Evolutionary conservation across 37 sponge, comb jelly and placozoan species (phyloP).

Genomic region (Agelas oroides): DNA sequence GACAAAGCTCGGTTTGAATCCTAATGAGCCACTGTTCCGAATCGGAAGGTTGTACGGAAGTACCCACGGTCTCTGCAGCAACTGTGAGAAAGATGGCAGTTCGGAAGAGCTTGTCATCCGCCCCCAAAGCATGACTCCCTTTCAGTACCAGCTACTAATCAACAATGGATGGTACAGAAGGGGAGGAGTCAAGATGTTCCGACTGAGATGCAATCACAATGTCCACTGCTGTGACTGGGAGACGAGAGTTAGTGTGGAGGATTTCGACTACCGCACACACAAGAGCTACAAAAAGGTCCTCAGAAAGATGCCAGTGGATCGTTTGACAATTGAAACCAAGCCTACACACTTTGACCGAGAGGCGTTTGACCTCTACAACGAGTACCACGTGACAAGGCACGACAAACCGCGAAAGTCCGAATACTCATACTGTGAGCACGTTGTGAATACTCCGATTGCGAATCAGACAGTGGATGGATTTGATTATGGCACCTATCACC

Average conservation of each 20-base stretch:
- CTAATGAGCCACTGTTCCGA: constrained; percentile 55
- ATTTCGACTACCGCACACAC: constrained; percentile 68
- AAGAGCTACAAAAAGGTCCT: constrained; percentile 76
- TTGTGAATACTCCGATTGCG: constrained; percentile 73
- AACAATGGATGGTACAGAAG: constrained; percentile 92
- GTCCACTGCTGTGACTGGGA: constrained; percentile 86
- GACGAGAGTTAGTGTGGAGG: constrained; percentile 71
- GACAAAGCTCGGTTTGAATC: constrained; percentile 52
- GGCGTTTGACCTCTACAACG: constrained; percentile 84
- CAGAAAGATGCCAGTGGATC: constrained; percentile 64
- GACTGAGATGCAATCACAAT: constrained; percentile 68
- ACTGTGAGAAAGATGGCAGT: constrained; percentile 76
- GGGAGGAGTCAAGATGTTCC: constrained; percentile 94
- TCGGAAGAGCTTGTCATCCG: constrained; percentile 84
- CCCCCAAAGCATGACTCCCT: constrained; percentile 69
- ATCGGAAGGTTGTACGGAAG: constrained; percentile 75
- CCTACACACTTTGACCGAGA: constrained; percentile 79
- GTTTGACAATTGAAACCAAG: constrained; percentile 53
- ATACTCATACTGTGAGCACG: constrained; percentile 85
- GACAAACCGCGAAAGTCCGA: constrained; percentile 77
- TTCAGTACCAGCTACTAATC: constrained; percentile 85
- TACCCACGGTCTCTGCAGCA: constrained; percentile 75
- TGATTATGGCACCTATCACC: constrained; percentile 88
- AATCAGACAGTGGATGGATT: constrained; percentile 63
- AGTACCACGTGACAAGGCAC: constrained; percentile 79